Evolutionary conservation across 1,140 invertebrate genomes (phyloP), one percentile per base, ranked within the genome.

Genomic region (Wasmannia auropunctata): DNA sequence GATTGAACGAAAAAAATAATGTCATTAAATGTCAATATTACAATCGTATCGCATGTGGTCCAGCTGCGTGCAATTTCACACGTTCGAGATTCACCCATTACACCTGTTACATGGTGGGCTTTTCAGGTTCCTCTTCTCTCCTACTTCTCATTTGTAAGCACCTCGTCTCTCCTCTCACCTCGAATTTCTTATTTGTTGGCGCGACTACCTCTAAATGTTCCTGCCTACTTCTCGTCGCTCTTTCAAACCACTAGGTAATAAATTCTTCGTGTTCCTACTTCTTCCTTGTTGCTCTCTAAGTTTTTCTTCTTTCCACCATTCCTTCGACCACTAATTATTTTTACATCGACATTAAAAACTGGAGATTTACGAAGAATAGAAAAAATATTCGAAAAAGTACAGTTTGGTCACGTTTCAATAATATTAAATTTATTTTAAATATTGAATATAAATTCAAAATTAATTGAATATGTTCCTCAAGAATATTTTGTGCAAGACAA

Each of bases 191-290:
- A 90, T 90, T 90, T 91, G 86, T 91, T 90, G 74, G 62, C 72
- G 70, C 76, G 43, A 76, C 56, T 86, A 60, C 76, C 11, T 88
- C 86, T 86, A 91, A 91, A 87, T 80, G 83, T 87, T 87, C 75
- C 80, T 85, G 76, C 43, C 75, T 65, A 79, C 62, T 62, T 83
- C 69, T 87, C 81, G 34, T 86, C 86, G n/a, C 60, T 81, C 70
- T 88, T 80, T 49, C 80, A 69, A 54, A 83, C 49, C 70, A 56
- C 54, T 46, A 40, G 65, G 84, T 77, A 88, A 91, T 91, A 91
- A 91, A 90, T 91, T 91, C 86, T 86, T 88, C 62, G 31, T 69
- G 62, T 70, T 80, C 81, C 88, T 89, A 79, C 86, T 89, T 87
- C n/a, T 75, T 77, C 63, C 86, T 84, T 85, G 85, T 76, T 54